These are phyloP conservation scores for Tribolium madens DNA, from an alignment of 1,140 invertebrate genomes.

Conservation along the genomic window DNA sequence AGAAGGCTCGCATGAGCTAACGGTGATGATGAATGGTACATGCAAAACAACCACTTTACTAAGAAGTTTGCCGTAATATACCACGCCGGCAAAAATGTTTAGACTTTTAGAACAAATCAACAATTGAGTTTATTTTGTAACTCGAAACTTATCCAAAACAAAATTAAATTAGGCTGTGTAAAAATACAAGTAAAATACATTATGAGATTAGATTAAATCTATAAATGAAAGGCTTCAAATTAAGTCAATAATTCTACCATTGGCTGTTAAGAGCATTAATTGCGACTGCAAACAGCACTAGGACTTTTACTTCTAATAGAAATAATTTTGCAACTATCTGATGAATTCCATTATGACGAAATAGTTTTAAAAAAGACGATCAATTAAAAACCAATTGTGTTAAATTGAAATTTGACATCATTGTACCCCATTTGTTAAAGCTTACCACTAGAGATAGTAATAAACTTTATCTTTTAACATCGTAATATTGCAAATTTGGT, in stretches of 20 bases:
- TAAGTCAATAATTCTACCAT: neutral
- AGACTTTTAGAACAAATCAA: neutral
- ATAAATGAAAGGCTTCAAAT: neutral
- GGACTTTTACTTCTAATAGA: neutral
- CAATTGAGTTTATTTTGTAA: neutral
- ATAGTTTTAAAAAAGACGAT: too few species aligned
- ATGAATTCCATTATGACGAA: neutral
- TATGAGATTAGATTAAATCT: neutral
- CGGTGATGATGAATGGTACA: constrained; percentile 1
- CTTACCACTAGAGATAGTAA: neutral
- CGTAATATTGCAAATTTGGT: neutral
- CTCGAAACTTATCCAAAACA: neutral
- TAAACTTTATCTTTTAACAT: neutral
- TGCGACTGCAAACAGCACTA: neutral
- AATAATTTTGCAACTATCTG: neutral
- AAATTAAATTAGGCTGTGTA: neutral
- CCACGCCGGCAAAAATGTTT: neutral
- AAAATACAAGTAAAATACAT: neutral
- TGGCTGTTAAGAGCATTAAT: neutral
- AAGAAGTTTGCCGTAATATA: constrained; percentile 9
- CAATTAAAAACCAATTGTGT: neutral
- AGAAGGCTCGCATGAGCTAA: neutral
- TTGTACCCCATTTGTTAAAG: neutral
- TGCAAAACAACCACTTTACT: constrained; percentile 9
- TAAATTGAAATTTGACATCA: neutral